Base-by-base conservation (phyloP, 2,888 invertebrate genomes). In the Sinhomidia bicolor region DNA sequence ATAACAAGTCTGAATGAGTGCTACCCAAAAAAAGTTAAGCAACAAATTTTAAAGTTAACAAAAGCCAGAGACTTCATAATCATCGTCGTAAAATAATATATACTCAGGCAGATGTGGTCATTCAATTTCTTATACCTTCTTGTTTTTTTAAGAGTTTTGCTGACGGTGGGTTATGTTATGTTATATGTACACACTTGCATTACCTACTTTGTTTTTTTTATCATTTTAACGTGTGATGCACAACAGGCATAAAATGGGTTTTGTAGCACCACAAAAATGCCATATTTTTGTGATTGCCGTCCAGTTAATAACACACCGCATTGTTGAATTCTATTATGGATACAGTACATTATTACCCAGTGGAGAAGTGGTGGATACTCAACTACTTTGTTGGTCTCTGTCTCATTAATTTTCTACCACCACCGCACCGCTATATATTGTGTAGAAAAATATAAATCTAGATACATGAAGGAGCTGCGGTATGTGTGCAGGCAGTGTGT, bases 381-480 rank as follows among this genome's bases (percentile, higher is more conserved):
- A 47, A 82, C 32, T 81, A 51, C 23, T 17, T 51, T 62, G 44
- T 62, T 60, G 87, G 74, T 81, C 76, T 76, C 74, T 76, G 81
- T 87, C 87, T 87, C 87, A 87, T 82, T 87, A 87, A 82, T 87
- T 87, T 87, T 84, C 60, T 41, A 84, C 87, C 60, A 17, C 65
- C 26, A 36, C 82, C 81, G 86, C 81, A 51, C 12, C 17, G 9
- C 47, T 47, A 47, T 47, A 47, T 51, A 23, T 60, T 57, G 12
- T 41, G 36, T 10, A 51, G 23, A 23, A 74, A 65, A 60, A 12
- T 6, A 68, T 36, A 36, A 36, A 36, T 36, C 65, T 60, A 7
- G 47, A 76, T n/a, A n/a, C 17, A 26, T 36, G 62, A 62, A 57
- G 20, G 14, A 17, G 74, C 1, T 74, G 76, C 26, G 7, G n/a